phyloP scores from a whole-genome alignment of 2,797 vertebrate species.

The Molossus molossus region DNA sequence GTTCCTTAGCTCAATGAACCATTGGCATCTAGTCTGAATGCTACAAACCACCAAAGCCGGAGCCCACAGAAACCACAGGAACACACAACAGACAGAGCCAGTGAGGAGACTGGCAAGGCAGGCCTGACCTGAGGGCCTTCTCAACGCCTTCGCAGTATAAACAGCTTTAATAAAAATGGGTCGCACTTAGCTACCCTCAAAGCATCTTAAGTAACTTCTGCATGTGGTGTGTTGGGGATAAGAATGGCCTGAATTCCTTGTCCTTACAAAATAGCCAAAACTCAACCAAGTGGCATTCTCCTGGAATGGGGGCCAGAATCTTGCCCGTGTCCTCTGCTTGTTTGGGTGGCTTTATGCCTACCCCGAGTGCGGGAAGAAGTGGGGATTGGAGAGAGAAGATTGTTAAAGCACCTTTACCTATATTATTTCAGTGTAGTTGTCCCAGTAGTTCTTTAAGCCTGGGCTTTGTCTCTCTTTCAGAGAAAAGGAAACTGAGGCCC shows the following conservation, averaged over 20 bases:
- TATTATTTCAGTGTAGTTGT: background rate
- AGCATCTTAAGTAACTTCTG: background rate
- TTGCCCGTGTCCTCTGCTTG: background rate
- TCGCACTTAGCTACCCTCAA: conserved; percentile 6
- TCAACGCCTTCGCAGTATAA: conserved; percentile 38
- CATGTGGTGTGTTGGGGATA: background rate
- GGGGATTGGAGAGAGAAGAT: background rate
- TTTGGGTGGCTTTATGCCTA: background rate
- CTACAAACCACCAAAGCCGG: background rate
- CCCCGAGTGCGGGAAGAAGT: background rate
- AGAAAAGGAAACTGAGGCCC: background rate
- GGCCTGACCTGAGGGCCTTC: conserved; percentile 2
- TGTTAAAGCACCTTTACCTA: background rate
- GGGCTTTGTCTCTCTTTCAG: conserved; percentile 20
- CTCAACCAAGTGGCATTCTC: background rate
- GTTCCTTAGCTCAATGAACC: background rate
- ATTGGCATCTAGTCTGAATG: background rate
- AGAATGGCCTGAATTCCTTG: conserved; percentile 1
- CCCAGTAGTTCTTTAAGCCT: background rate
- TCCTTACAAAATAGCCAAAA: background rate
- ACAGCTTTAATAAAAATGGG: conserved; percentile 45
- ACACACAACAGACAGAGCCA: background rate
- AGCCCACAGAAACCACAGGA: background rate
- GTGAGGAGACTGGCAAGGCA: background rate
- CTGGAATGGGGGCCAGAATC: background rate